These are phyloP conservation scores for Euzetes globulus DNA, from an alignment of 2,888 invertebrate species.

Conservation along the genomic window DNA sequence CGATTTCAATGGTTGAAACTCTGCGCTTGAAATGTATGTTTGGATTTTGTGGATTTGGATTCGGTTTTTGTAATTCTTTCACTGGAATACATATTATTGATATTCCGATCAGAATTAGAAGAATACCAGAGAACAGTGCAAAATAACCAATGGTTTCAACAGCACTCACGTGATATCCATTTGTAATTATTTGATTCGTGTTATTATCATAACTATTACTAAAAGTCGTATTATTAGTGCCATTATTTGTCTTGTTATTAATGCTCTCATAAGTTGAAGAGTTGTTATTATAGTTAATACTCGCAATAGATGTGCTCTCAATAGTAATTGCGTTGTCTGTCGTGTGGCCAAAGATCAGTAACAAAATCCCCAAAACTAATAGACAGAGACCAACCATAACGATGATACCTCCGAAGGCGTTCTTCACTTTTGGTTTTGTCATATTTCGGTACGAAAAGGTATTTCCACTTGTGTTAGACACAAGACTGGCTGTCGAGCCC, in stretches of 20 bases:
- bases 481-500: neutral
- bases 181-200: neutral
- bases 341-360: neutral
- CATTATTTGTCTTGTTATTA: neutral
- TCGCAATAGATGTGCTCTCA: neutral
- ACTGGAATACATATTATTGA: neutral
- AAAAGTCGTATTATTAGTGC: neutral
- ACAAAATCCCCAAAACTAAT: neutral
- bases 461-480: neutral
- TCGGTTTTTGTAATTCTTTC: neutral
- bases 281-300: neutral
- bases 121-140: neutral
- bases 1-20: neutral
- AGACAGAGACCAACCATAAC: neutral
- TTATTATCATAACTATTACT: neutral
- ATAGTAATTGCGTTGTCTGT: neutral
- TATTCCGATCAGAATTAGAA: conserved; percentile 6
- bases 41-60: neutral
- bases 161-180: neutral
- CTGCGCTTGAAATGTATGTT: neutral
- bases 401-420: neutral
- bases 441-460: neutral
- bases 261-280: neutral
- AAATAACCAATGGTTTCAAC: conserved; percentile 15
- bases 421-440: neutral